phyloP scores from a whole-genome alignment of 2,113 vertebrate species.

The Ciconia boyciana region DNA sequence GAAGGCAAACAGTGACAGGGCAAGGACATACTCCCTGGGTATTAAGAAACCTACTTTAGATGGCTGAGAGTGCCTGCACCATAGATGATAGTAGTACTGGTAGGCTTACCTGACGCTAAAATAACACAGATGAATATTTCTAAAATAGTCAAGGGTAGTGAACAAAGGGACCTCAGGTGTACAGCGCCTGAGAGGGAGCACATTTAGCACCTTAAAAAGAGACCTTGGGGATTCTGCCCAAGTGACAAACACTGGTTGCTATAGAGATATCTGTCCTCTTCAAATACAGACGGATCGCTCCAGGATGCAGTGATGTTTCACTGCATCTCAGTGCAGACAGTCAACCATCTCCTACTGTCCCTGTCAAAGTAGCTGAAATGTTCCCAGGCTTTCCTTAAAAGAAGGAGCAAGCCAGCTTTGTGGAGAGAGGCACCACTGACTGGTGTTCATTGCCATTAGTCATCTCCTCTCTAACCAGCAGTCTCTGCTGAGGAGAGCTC shows the following conservation, averaged over 20 bases:
- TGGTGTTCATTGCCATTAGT: neutral
- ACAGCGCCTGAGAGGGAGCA: neutral
- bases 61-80: neutral
- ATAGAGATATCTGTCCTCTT: neutral
- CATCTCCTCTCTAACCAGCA: neutral
- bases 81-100: too few relatives aligned
- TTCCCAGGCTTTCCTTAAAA: neutral
- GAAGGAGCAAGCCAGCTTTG: neutral
- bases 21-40: neutral
- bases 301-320: neutral
- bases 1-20: neutral
- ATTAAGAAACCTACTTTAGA: neutral
- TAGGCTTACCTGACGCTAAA: neutral
- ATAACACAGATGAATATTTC: neutral
- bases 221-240: neutral
- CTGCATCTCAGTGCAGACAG: neutral
- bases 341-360: neutral
- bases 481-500: neutral
- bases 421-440: neutral
- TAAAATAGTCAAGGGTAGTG: neutral
- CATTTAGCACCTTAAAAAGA: neutral
- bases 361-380: neutral
- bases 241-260: conserved; percentile 10
- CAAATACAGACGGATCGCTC: neutral
- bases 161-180: neutral